These are phyloP conservation scores for Pseudorhombus dupliciocellatus DNA, from an alignment of 2,113 vertebrate species.

Conservation along the genomic window DNA sequence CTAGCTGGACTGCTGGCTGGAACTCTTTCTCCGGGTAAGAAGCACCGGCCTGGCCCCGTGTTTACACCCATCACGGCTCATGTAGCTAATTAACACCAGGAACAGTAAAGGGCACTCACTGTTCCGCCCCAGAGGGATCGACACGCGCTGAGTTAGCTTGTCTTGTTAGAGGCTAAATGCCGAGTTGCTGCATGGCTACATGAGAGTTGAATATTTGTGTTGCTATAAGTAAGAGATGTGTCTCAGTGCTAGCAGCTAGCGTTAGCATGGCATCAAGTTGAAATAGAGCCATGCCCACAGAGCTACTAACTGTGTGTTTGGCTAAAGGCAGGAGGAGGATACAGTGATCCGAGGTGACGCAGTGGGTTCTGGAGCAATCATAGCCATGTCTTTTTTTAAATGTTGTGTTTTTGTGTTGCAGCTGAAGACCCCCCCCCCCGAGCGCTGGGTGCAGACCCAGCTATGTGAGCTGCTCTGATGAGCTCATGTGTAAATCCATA, in stretches of 20 bases:
- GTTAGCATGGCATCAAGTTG: not conserved
- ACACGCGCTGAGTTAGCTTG: not conserved
- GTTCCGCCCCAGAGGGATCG: not conserved
- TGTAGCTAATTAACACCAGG: constrained; percentile 17
- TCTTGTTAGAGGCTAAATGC: not conserved
- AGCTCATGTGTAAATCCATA: constrained; percentile 37
- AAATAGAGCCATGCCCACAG: not conserved
- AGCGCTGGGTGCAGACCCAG: constrained; percentile 37
- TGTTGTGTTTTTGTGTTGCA: constrained; percentile 34
- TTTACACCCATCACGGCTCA: constrained; percentile 34
- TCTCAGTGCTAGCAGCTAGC: constrained; percentile 54
- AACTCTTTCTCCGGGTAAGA: constrained; percentile 69
- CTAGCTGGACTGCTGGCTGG: constrained; percentile 56
- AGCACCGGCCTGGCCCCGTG: constrained; percentile 48
- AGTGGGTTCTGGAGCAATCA: no score
- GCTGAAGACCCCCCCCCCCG: constrained; percentile 25
- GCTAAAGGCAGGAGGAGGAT: not conserved
- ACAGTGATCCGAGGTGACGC: not conserved
- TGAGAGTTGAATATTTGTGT: constrained; percentile 19
- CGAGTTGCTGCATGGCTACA: not conserved
- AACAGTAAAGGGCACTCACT: not conserved
- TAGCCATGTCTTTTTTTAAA: not conserved
- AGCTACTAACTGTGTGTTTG: not conserved
- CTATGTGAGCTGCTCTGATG: constrained; percentile 69
- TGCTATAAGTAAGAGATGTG: constrained; percentile 25